Evolutionary conservation across 2,888 invertebrate species (phyloP).

Genomic region (Drosophila paramelanica): DNA sequence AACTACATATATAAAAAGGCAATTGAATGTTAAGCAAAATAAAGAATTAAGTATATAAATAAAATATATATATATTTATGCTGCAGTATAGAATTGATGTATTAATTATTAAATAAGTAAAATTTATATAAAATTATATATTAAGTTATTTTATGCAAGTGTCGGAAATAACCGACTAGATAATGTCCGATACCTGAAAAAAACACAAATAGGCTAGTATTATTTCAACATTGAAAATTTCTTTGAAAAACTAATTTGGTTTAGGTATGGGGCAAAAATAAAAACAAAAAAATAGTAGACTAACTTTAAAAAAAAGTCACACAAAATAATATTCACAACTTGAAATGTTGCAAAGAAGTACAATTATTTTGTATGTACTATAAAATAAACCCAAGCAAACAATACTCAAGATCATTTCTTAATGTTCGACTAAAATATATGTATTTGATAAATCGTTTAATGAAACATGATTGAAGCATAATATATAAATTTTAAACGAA

Average conservation of each 20-base stretch:
- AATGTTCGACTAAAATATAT: conserved; percentile 14
- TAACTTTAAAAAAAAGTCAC: conserved; percentile 11
- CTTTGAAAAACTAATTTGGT: neutral
- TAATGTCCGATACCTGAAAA: conserved; percentile 17
- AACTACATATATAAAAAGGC: conserved; percentile 9
- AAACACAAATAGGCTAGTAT: neutral
- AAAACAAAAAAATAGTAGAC: conserved; percentile 2
- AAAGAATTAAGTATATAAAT: conserved; percentile 13
- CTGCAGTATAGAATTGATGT: conserved; percentile 46
- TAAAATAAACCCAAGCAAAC: conserved; percentile 6
- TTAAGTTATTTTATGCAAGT: conserved; percentile 27
- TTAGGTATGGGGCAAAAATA: conserved; percentile 17
- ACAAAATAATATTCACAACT: conserved; percentile 35
- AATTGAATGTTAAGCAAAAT: conserved; percentile 3
- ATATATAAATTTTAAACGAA: conserved; percentile 5
- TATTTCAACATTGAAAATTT: neutral
- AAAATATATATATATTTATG: conserved; percentile 12
- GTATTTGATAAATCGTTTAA: neutral
- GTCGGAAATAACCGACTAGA: conserved; percentile 43
- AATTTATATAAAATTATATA: conserved; percentile 37
- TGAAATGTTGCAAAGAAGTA: conserved; percentile 37
- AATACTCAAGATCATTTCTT: conserved; percentile 25
- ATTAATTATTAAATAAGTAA: conserved; percentile 39
- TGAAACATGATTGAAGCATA: neutral
- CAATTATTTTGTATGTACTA: conserved; percentile 50